Evolutionary conservation across 2,113 vertebrate genomes (phyloP).

Genomic region (Piprites chloris): DNA sequence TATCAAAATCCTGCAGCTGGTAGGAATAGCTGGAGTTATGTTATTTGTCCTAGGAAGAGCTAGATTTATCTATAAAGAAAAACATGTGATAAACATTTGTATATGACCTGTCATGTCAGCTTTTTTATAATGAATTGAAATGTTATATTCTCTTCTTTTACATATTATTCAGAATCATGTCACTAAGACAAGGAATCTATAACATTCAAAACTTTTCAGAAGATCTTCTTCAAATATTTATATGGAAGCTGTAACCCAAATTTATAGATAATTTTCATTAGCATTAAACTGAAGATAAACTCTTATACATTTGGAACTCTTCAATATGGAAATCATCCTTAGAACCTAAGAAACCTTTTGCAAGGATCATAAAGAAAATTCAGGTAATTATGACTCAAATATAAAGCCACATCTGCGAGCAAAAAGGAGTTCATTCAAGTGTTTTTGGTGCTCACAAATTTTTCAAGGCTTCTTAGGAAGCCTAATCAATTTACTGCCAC

Average conservation of each 20-base stretch:
- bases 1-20: not conserved
- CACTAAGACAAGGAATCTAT: not conserved
- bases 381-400: not conserved
- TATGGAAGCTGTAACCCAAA: not conserved
- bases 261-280: not conserved
- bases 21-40: not conserved
- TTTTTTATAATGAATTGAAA: not conserved
- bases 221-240: not conserved
- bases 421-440: not conserved
- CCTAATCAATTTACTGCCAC: slow-evolving; percentile 12
- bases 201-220: not conserved
- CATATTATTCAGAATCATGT: not conserved
- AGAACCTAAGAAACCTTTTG: not conserved
- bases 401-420: not conserved
- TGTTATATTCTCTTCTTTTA: not conserved
- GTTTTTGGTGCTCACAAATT: not conserved
- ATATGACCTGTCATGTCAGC: not conserved
- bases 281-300: not conserved
- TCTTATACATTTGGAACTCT: not conserved
- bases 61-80: not conserved
- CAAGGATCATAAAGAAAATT: not conserved
- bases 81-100: not conserved
- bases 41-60: not conserved
- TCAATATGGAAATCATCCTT: not conserved
- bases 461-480: not conserved